Percentiles rank a stretch among this genome's conserved stretches.
These are phyloP conservation scores for Pseudomyrmex sp. DNA, from an alignment of 1,140 invertebrate species.

Conservation along the genomic window DNA sequence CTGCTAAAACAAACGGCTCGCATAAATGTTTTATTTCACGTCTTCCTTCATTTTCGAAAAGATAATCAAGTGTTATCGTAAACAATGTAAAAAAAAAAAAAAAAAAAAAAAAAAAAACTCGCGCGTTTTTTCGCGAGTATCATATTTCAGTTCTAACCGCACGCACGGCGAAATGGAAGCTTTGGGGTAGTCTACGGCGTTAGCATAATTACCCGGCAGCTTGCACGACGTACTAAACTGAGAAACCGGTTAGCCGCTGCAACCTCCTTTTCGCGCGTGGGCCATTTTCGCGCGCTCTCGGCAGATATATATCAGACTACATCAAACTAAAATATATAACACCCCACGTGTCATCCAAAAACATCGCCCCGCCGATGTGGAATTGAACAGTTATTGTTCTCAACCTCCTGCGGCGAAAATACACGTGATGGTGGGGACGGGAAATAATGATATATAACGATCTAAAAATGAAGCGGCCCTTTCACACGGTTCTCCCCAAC, in stretches of 20 bases:
- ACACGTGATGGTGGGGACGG: background rate
- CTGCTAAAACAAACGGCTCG: background rate
- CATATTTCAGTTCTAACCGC: conserved; percentile 26
- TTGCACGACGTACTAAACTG: conserved; percentile 24
- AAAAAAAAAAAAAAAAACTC: background rate
- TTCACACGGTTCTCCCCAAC: conserved; percentile 52
- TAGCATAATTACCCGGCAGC: conserved; percentile 38
- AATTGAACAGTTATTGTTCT: conserved; percentile 28
- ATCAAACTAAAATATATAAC: conserved; percentile 11
- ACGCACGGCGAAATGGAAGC: conserved; percentile 3
- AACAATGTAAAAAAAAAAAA: background rate
- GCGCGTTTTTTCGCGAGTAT: conserved; percentile 14
- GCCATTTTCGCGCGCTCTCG: conserved; percentile 15
- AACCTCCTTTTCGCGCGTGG: conserved; percentile 55
- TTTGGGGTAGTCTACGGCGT: conserved; percentile 31
- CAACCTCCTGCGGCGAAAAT: background rate
- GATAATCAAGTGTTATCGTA: background rate
- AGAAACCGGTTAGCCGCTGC: conserved; percentile 42
- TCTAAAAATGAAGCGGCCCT: conserved; percentile 77
- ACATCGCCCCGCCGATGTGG: background rate
- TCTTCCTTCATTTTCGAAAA: background rate
- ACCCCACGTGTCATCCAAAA: conserved; percentile 18
- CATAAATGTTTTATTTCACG: background rate
- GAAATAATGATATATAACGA: conserved; percentile 80
- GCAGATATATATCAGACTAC: background rate